phyloP scores from a whole-genome alignment of 2,113 vertebrate species.

The Andinoacara biseriatus region DNA sequence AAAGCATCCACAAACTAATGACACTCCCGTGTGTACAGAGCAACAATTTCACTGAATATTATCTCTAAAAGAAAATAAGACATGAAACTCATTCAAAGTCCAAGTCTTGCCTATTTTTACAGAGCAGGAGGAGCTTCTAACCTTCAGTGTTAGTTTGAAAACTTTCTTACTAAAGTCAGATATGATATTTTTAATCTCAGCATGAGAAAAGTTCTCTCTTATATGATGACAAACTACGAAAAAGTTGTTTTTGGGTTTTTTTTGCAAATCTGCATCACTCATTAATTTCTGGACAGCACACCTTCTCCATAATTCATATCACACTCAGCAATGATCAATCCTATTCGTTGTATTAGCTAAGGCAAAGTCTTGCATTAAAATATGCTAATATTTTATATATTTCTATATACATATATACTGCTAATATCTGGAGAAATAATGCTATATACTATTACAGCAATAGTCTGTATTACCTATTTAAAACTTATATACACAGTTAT shows the following conservation, averaged over 20 bases:
- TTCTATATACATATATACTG: not conserved
- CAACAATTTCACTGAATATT: not conserved
- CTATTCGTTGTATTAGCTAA: not conserved
- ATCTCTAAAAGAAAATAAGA: not conserved
- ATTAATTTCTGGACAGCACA: not conserved
- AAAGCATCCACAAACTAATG: slow-evolving; percentile 4
- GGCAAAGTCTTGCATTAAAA: slow-evolving; percentile 35
- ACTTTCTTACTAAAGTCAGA: not conserved
- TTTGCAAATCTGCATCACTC: not conserved
- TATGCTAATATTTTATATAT: not conserved
- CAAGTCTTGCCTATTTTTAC: slow-evolving; percentile 3
- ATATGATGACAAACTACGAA: slow-evolving; percentile 2
- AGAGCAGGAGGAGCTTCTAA: not conserved
- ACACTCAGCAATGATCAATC: not conserved
- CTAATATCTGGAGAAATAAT: not conserved
- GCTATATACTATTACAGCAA: not conserved
- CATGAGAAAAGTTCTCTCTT: not conserved
- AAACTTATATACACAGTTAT: slow-evolving; percentile 51
- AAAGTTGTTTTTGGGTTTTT: not conserved
- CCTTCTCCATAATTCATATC: not conserved
- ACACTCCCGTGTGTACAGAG: not conserved
- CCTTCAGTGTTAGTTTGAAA: not conserved
- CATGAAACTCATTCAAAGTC: not conserved
- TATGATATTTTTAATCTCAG: no score
- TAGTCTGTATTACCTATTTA: slow-evolving; percentile 1